A percentile compares a stretch with the other conserved stretches of the same genome.
Evolutionary conservation across 2,888 invertebrate genomes (phyloP).

Genomic region (Orthosia gracilis): DNA sequence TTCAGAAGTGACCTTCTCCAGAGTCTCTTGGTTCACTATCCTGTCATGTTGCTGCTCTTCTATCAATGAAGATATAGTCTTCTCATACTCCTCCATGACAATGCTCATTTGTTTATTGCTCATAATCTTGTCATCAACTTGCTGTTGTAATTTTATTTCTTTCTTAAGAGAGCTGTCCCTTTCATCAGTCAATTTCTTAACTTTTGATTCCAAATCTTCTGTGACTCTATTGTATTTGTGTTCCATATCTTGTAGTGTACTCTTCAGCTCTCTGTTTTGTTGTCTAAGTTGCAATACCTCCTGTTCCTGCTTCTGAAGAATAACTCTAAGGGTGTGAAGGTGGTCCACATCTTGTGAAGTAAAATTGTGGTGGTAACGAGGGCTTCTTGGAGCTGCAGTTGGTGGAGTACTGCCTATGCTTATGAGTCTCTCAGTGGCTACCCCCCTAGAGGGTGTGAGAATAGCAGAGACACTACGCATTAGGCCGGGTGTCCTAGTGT

Average conservation of each 20-base stretch:
- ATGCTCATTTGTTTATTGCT: conserved; percentile 91
- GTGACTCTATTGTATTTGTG: conserved; percentile 76
- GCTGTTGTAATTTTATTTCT: conserved; percentile 81
- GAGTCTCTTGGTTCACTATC: conserved; percentile 86
- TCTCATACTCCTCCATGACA: conserved; percentile 95
- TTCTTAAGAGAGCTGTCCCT: conserved; percentile 77
- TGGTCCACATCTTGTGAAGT: conserved; percentile 74
- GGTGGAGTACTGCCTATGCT: conserved; percentile 85
- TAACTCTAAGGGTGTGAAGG: conserved; percentile 80
- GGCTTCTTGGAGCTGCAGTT: conserved; percentile 82
- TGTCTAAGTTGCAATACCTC: conserved; percentile 82
- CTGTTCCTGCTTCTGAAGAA: conserved; percentile 86
- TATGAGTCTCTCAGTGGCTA: conserved; percentile 85
- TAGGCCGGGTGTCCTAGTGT: conserved; percentile 78
- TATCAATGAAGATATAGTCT: conserved; percentile 94
- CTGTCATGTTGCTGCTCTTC: conserved; percentile 93
- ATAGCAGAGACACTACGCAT: conserved; percentile 87
- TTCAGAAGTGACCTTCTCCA: conserved; percentile 88
- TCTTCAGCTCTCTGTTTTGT: conserved; percentile 84
- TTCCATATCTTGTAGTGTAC: conserved; percentile 80
- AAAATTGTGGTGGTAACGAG: conserved; percentile 69
- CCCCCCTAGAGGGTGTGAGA: conserved; percentile 83
- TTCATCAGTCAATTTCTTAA: conserved; percentile 83
- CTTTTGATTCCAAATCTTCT: conserved; percentile 79
- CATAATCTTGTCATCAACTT: conserved; percentile 82